Conservation (phyloP, 2,797 vertebrate genomes). For the Pantherophis vulpinus region DNA sequence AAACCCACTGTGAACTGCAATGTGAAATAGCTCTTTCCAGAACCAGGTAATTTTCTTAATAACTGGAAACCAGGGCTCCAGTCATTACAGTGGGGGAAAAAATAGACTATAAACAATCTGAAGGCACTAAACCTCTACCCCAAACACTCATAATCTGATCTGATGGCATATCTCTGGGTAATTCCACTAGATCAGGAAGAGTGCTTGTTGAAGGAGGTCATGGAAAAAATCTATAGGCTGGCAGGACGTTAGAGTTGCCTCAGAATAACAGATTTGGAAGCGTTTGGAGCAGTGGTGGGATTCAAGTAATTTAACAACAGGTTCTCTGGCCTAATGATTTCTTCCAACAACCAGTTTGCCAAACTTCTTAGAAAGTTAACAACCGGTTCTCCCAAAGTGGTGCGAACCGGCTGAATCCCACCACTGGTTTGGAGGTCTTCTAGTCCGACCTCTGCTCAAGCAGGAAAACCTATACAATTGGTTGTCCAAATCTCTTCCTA, state of each 20-base stretch:
- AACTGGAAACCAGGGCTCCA: neutral
- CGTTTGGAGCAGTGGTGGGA: too few species aligned
- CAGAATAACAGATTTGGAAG: too few species aligned
- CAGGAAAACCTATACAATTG: too few species aligned
- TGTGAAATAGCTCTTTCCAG: neutral
- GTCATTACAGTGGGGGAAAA: neutral
- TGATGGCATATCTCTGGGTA: neutral
- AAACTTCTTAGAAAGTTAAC: too few species aligned
- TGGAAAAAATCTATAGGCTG: neutral
- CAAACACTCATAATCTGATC: neutral
- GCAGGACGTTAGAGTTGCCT: neutral
- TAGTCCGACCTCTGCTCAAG: neutral
- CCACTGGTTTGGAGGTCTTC: neutral
- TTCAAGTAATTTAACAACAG: too few species aligned
- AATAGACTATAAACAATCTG: neutral
- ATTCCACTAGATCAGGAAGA: neutral
- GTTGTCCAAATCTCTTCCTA: too few species aligned
- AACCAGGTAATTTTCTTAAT: neutral
- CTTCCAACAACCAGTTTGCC: too few species aligned
- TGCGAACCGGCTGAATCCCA: too few species aligned
- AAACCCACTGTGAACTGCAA: neutral
- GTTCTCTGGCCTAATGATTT: too few species aligned
- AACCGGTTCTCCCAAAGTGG: too few species aligned
- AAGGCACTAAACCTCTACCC: neutral
- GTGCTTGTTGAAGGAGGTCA: neutral